Conservation (phyloP, 2,113 vertebrate genomes). For the Galemys pyrenaicus region DNA sequence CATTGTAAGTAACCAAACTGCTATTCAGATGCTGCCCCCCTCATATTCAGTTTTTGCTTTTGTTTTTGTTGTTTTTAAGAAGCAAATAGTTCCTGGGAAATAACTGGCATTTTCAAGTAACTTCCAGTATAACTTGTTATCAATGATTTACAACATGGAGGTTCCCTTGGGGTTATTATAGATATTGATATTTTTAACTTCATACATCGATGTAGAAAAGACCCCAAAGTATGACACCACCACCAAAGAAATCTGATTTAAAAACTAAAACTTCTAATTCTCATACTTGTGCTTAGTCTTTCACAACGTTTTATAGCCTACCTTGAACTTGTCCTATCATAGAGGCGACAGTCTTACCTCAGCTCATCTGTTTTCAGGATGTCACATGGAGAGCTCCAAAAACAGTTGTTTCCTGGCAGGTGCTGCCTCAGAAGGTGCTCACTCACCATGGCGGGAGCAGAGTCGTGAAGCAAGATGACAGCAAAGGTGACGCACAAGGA, state of each 20-base stretch:
- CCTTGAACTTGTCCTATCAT: conserved; percentile 58
- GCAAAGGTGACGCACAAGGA: conserved; percentile 13
- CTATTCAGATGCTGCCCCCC: background rate
- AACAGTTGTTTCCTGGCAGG: conserved; percentile 76
- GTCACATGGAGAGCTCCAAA: conserved; percentile 70
- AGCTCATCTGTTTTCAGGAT: conserved; percentile 55
- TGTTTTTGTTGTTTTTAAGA: background rate
- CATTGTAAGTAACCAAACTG: background rate
- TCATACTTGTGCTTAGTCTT: background rate
- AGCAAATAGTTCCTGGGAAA: background rate
- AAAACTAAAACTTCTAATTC: background rate
- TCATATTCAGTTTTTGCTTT: background rate
- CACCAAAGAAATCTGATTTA: background rate
- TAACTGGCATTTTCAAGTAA: background rate
- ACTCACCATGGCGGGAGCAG: conserved; percentile 69
- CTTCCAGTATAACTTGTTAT: background rate
- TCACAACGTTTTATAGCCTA: background rate
- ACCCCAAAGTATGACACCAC: background rate
- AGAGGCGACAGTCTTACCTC: conserved; percentile 27
- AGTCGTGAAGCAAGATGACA: conserved; percentile 22
- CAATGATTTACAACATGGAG: background rate
- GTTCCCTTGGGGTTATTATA: background rate
- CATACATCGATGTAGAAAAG: background rate
- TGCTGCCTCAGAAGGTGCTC: conserved; percentile 64
- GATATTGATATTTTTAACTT: background rate